Evolutionary conservation across 2,113 vertebrate genomes (phyloP), one percentile per base, ranked within the genome.

Genomic region (Dunckerocampus dactyliophorus): DNA sequence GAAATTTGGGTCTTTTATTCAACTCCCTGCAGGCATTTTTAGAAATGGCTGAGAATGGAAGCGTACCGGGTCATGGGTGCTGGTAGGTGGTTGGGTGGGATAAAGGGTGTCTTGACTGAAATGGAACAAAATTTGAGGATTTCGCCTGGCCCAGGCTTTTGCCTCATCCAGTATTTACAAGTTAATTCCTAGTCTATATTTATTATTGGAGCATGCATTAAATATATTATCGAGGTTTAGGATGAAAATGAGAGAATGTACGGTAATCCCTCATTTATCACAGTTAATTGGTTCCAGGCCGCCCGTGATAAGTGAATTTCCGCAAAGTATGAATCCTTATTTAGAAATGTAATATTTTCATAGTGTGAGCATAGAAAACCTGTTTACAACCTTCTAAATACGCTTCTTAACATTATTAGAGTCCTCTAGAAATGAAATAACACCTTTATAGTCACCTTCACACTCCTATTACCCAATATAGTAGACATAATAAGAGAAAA

Each of bases 1-100:
- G 83, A 90, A 90, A 88, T 87, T 71, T 31, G 75, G 74, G 67
- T 65, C 65, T 82, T 84, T 82, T 77, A 87, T 89, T 89, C 83
- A 85, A 67, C 70, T 61, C 76, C 69, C 72, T 67, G 69, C 66
- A 64, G 63, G 63, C 67, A 55, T 78, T 80, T 76, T 67, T 53
- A 72, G 61, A 82, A 75, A 76, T 75, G 83, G 82, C 74, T 69
- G 69, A 72, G 63, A 50, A 42, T 49, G 70, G 62, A 72, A 67
- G 72, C 60, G 68, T 37, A 22, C 54, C 52, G 58, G 66, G 68
- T 50, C 39, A 15, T 68, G 62, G 71, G 69, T 75, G 75, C 71
- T 69, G 59, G 45, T 58, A 31, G 37, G 51, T 21, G 55, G 62
- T 16, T 20, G 50, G 49, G 48, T 50, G 61, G 8, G 24, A 24